Conservation (phyloP, 2,113 vertebrate genomes). For the Crocuta crocuta region DNA sequence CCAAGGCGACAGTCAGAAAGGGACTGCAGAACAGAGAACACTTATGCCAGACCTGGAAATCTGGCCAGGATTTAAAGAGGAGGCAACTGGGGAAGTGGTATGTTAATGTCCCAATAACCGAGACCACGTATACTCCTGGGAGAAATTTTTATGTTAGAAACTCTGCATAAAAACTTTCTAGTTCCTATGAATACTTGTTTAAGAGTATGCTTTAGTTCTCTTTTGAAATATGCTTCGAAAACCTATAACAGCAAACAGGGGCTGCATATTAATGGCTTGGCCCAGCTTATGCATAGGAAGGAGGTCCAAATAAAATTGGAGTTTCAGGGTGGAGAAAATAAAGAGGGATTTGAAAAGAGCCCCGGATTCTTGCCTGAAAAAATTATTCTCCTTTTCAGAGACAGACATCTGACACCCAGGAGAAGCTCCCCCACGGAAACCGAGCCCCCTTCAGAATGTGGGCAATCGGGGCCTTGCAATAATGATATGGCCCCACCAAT, state of each 20-base stretch:
- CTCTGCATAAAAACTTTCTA: slow-evolving; percentile 39
- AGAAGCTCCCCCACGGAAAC: slow-evolving; percentile 69
- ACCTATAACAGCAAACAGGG: slow-evolving; percentile 67
- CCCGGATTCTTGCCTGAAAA: slow-evolving; percentile 66
- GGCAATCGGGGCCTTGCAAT: slow-evolving; percentile 76
- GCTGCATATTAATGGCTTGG: slow-evolving; percentile 76
- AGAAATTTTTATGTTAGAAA: neutral
- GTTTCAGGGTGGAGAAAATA: slow-evolving; percentile 73
- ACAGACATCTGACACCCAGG: slow-evolving; percentile 82
- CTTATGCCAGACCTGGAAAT: neutral
- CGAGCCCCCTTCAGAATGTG: slow-evolving; percentile 74
- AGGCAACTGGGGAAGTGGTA: neutral
- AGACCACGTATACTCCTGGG: neutral
- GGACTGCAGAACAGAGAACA: neutral
- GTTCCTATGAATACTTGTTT: slow-evolving; percentile 34
- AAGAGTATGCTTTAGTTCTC: slow-evolving; percentile 44
- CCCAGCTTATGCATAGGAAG: slow-evolving; percentile 56
- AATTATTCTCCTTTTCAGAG: slow-evolving; percentile 77
- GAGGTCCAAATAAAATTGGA: slow-evolving; percentile 81
- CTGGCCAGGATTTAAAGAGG: neutral
- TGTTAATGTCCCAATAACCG: slow-evolving; percentile 25
- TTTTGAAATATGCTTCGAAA: slow-evolving; percentile 77
- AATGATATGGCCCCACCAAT: slow-evolving; percentile 56
- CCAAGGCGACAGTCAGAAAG: neutral
- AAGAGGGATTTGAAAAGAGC: slow-evolving; percentile 73